phyloP scores from a whole-genome alignment of 2,888 invertebrate genomes.

The Folsomia manolachei region DNA sequence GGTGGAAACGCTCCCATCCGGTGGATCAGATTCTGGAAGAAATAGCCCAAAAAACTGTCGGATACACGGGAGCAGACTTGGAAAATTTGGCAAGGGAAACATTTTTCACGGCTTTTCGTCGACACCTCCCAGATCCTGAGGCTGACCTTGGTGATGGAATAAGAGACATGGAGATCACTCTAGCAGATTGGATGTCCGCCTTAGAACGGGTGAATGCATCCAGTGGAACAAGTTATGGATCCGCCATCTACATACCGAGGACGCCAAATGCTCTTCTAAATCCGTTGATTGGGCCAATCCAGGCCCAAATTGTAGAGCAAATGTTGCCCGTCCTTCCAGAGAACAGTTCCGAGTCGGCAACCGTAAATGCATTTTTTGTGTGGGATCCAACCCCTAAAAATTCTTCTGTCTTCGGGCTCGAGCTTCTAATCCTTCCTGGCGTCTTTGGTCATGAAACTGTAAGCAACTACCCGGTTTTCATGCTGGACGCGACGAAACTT shows the following conservation, averaged over 20 bases:
- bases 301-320: neutral
- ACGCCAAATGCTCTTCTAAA: neutral
- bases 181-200: neutral
- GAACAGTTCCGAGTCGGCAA: neutral
- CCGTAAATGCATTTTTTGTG: neutral
- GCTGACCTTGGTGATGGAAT: neutral
- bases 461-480: neutral
- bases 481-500: neutral
- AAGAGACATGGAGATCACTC: neutral
- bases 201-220: neutral
- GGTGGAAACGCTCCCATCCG: constrained; percentile 63
- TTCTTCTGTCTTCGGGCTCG: neutral
- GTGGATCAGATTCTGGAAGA: constrained; percentile 61
- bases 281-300: neutral
- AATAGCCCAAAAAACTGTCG: constrained; percentile 69
- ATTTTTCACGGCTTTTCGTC: constrained; percentile 28
- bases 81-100: constrained; percentile 84
- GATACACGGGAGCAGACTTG: constrained; percentile 81
- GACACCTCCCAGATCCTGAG: constrained; percentile 1
- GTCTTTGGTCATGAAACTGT: neutral
- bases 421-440: neutral
- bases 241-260: neutral
- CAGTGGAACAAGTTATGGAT: neutral
- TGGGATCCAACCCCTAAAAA: neutral
- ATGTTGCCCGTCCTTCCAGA: neutral